Conservation (phyloP, 2,888 invertebrate species). For the Agonopterix subpropinquella region DNA sequence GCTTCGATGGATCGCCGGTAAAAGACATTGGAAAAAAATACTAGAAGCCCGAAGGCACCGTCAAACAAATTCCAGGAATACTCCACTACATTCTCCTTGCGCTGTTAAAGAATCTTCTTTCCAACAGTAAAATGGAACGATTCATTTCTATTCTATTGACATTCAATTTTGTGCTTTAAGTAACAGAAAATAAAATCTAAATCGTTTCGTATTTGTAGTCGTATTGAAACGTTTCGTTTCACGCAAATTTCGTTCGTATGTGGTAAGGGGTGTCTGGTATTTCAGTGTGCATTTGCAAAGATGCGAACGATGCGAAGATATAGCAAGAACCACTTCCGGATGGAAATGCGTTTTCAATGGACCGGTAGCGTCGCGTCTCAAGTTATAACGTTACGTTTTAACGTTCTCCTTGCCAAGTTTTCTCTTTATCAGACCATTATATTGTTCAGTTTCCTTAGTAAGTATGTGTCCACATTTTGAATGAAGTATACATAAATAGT, state of each 20-base stretch:
- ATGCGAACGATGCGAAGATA: conserved; percentile 40
- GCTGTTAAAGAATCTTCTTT: conserved; percentile 31
- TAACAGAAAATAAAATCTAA: neutral
- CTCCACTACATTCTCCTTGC: conserved; percentile 37
- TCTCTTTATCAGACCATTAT: no score
- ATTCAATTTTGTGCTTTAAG: conserved; percentile 4
- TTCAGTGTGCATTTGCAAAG: conserved; percentile 44
- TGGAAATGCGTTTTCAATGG: conserved; percentile 52
- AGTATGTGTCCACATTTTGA: no score
- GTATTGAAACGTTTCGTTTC: conserved; percentile 19
- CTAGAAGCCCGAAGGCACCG: conserved; percentile 39
- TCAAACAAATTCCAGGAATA: conserved; percentile 52
- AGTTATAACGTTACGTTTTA: conserved; percentile 17
- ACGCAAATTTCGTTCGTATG: conserved; percentile 18
- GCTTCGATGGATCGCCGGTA: conserved; percentile 32
- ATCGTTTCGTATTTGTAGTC: conserved; percentile 1
- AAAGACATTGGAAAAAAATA: conserved; percentile 37
- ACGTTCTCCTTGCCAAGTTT: conserved; percentile 16
- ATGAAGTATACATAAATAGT: neutral
- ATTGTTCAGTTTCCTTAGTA: neutral
- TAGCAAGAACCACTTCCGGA: conserved; percentile 44
- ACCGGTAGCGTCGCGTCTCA: conserved; percentile 23
- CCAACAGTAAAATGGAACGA: conserved; percentile 8
- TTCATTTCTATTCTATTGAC: neutral
- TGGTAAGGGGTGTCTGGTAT: conserved; percentile 33